These are phyloP conservation scores for Stratiomys singularior DNA, from an alignment of 2,888 invertebrate species.

Conservation along the genomic window DNA sequence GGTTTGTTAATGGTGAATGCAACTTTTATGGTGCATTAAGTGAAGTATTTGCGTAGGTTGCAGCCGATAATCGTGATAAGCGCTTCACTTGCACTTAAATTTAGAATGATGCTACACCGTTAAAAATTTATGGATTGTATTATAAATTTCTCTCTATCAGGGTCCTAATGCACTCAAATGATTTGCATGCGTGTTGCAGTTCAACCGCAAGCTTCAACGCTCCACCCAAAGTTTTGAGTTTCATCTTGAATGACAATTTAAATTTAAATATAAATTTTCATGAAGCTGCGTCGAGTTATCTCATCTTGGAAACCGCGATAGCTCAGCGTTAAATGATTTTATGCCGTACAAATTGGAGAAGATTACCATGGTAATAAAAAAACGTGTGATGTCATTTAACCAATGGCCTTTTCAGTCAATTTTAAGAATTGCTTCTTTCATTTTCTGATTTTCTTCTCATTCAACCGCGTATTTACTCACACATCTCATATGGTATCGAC, in stretches of 20 bases:
- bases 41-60: constrained; percentile 8
- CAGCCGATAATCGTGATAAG: neutral
- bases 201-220: too few relatives aligned
- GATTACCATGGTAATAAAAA: constrained; percentile 26
- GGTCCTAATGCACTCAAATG: too few relatives aligned
- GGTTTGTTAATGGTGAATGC: neutral
- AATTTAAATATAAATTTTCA: too few relatives aligned
- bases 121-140: too few relatives aligned
- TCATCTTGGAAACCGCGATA: neutral
- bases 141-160: too few relatives aligned
- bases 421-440: neutral
- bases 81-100: too few relatives aligned
- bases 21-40: neutral
- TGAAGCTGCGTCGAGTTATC: neutral
- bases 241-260: too few relatives aligned
- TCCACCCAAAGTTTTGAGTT: too few relatives aligned
- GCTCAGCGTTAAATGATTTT: constrained; percentile 1
- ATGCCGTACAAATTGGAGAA: constrained; percentile 2
- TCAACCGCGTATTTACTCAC: neutral
- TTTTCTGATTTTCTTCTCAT: neutral
- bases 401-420: neutral
- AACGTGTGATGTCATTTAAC: constrained; percentile 30
- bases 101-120: too few relatives aligned
- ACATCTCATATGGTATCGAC: constrained; percentile 9
- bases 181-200: too few relatives aligned